Evolutionary conservation across 2,888 invertebrate species (phyloP).

Genomic region (Hoplodrina ambigua): DNA sequence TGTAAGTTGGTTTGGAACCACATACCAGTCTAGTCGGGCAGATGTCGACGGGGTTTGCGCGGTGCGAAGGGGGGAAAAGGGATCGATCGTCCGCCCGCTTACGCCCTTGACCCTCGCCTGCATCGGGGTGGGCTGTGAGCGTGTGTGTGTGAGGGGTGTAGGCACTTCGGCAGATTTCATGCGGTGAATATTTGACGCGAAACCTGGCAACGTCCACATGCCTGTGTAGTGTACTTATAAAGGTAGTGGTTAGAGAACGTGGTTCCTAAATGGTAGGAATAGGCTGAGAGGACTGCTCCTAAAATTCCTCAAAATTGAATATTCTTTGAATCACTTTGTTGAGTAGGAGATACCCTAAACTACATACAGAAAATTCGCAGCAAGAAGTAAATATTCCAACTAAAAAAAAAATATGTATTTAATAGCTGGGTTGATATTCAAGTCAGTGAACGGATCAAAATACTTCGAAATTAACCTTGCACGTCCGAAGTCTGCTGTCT

Average conservation of each 20-base stretch:
- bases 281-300: background rate
- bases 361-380: background rate
- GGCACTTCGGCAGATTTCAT: constrained; percentile 42
- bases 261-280: constrained; percentile 13
- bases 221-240: background rate
- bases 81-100: constrained; percentile 71
- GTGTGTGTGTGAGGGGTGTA: constrained; percentile 54
- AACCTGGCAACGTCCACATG: constrained; percentile 19
- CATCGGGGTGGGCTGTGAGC: constrained; percentile 57
- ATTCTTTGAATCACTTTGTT: background rate
- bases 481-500: constrained; percentile 1
- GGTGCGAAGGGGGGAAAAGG: constrained; percentile 44
- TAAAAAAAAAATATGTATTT: background rate
- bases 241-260: constrained; percentile 2
- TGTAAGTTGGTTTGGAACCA: constrained; percentile 38
- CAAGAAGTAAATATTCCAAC: no score
- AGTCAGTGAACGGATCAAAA: background rate
- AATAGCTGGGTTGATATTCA: background rate
- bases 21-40: constrained; percentile 71
- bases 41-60: constrained; percentile 52
- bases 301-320: background rate
- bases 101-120: constrained; percentile 84
- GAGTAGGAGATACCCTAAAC: no score
- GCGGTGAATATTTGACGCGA: constrained; percentile 58
- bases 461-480: background rate